phyloP scores from a whole-genome alignment of 1,140 invertebrate species.

The Eulimnadia texana region DNA sequence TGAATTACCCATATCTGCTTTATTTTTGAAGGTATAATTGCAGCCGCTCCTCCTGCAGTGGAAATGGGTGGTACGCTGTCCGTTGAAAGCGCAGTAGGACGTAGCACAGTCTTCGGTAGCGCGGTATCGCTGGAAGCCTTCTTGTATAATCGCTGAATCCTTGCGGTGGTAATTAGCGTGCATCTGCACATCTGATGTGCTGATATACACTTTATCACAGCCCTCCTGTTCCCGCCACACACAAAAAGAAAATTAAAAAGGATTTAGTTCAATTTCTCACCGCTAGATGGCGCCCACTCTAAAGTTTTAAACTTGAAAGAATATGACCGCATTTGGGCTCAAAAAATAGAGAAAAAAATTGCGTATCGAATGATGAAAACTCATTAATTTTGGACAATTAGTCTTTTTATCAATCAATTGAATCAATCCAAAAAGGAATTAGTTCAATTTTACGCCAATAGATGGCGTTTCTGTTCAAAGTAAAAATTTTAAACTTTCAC shows the following conservation, averaged over 20 bases:
- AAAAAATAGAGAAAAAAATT: neutral
- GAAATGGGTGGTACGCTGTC: slow-evolving; percentile 94
- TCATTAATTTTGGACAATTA: no score
- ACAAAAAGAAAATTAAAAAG: neutral
- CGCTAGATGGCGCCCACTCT: no score
- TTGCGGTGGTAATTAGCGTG: slow-evolving; percentile 97
- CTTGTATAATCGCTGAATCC: slow-evolving; percentile 91
- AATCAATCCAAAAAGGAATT: neutral
- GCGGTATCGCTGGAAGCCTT: slow-evolving; percentile 82
- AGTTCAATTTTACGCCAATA: neutral
- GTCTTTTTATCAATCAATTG: no score
- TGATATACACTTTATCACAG: slow-evolving; percentile 96
- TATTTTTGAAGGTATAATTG: slow-evolving; percentile 95
- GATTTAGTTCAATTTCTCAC: neutral
- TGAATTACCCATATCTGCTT: slow-evolving; percentile 94
- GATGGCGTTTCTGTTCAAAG: no score
- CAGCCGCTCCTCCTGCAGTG: slow-evolving; percentile 82
- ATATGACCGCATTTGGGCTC: no score
- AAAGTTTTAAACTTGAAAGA: no score
- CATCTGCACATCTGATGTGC: slow-evolving; percentile 98
- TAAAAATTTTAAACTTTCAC: no score
- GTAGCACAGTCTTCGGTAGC: slow-evolving; percentile 82
- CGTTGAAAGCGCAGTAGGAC: slow-evolving; percentile 73
- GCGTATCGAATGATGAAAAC: neutral
- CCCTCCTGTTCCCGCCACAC: slow-evolving; percentile 40